Evolutionary conservation across 2,888 invertebrate species (phyloP), one percentile per base, ranked within the genome.

Genomic region (Zootermopsis nevadensis): DNA sequence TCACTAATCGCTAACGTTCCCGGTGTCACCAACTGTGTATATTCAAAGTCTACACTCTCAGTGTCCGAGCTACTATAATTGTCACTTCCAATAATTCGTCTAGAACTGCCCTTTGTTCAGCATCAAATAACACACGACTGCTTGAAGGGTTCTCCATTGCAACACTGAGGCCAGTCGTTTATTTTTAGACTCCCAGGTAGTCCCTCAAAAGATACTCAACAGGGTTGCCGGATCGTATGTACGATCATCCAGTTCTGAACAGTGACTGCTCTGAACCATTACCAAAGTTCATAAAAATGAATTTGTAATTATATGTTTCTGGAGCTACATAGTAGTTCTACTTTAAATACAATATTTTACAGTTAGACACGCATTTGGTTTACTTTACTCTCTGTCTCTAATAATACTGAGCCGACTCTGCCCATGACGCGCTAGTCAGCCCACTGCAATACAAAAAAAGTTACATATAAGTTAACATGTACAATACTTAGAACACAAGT

Each of bases 271-370:
- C 12, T 66, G 79, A 79, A 79, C 79, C 66, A 33, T 66, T 60
- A 79, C 79, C 79, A 66, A 79, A 60, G n/a, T 79, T 24, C 79
- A 66, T 60, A 60, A 79, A 66, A 60, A 60, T 27, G 33, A 79
- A 66, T 79, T 48, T 33, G 38, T 82, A 74, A 38, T 74, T 74
- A 74, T 82, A 72, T 53, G 38, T 38, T 81, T 72, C 24, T 79
- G 83, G 85, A 85, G 85, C 85, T 84, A 85, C 85, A 84, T 82
- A 85, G 84, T 84, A 85, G 85, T 85, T 85, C 85, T 85, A 85
- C 84, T 83, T 88, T 89, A 89, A 88, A 88, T 89, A 89, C 89
- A 89, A 89, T 89, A 89, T 89, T 89, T 89, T 89, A 89, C 89
- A 89, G 88, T 88, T 88, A 89, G 88, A 89, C 89, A 89, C 89